These are phyloP conservation scores for Julus scanicus DNA, from an alignment of 2,888 invertebrate species.

Conservation along the genomic window DNA sequence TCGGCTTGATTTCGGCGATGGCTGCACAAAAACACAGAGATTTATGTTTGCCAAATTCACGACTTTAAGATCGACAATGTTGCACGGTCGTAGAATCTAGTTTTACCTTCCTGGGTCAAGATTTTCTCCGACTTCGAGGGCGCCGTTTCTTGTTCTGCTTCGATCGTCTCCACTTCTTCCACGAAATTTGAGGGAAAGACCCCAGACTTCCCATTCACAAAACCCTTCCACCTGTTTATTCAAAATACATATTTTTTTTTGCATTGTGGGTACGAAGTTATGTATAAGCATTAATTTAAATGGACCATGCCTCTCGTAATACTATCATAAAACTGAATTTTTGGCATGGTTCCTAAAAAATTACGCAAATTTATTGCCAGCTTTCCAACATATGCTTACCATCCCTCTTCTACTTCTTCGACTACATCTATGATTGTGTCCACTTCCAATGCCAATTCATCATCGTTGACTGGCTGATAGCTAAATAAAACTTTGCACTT, in stretches of 20 bases:
- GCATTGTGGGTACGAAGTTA: no score
- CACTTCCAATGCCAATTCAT: constrained; percentile 87
- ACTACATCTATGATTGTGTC: constrained; percentile 91
- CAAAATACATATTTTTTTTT: not conserved
- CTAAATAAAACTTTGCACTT: constrained; percentile 87
- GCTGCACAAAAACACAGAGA: not conserved
- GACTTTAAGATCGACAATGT: not conserved
- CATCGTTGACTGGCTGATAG: constrained; percentile 92
- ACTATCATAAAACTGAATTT: no score
- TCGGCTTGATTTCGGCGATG: constrained; percentile 63
- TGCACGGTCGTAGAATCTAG: not conserved
- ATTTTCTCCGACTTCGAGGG: constrained; percentile 3
- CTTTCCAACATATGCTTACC: constrained; percentile 73
- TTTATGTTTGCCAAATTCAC: no score
- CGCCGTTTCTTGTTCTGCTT: constrained; percentile 54
- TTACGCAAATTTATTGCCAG: not conserved
- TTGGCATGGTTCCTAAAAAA: no score
- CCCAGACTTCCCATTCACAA: constrained; percentile 82
- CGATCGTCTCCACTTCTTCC: constrained; percentile 66
- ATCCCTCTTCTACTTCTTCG: constrained; percentile 92
- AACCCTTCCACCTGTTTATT: constrained; percentile 72
- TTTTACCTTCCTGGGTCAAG: constrained; percentile 6
- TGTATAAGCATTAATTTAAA: no score
- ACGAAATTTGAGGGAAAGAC: constrained; percentile 98
- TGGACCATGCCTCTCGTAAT: no score